These are phyloP conservation scores for Drosophila fulvimacula DNA, from an alignment of 2,888 invertebrate genomes.

Conservation along the genomic window DNA sequence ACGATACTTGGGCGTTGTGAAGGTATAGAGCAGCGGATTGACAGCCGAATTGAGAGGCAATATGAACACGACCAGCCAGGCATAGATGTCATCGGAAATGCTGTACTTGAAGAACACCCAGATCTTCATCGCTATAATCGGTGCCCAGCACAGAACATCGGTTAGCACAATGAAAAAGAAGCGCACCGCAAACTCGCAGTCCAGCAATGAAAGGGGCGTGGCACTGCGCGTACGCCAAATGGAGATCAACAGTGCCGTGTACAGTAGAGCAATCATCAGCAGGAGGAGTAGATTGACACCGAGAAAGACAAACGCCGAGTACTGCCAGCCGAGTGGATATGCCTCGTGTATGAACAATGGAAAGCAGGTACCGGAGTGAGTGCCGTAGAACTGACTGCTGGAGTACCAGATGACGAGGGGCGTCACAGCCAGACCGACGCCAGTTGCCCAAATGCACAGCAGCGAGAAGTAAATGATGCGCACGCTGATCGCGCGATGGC, in stretches of 20 bases:
- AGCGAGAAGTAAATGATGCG: conserved; percentile 86
- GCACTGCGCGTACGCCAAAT: conserved; percentile 88
- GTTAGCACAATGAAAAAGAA: conserved; percentile 90
- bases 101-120: conserved; percentile 86
- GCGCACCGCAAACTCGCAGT: conserved; percentile 88
- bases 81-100: conserved; percentile 87
- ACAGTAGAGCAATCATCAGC: conserved; percentile 87
- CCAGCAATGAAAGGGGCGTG: conserved; percentile 87
- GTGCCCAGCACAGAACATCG: conserved; percentile 90
- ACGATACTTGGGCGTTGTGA: conserved; percentile 88
- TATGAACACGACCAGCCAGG: conserved; percentile 89
- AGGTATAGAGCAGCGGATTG: conserved; percentile 89
- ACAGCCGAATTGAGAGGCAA: conserved; percentile 89
- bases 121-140: conserved; percentile 88
- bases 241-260: conserved; percentile 88
- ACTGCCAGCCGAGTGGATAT: conserved; percentile 89
- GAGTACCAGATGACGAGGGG: conserved; percentile 88
- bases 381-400: conserved; percentile 88
- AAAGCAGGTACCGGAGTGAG: conserved; percentile 88
- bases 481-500: conserved; percentile 86
- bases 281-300: conserved; percentile 88
- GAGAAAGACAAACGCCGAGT: conserved; percentile 89
- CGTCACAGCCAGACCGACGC: conserved; percentile 87
- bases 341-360: conserved; percentile 90
- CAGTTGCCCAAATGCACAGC: conserved; percentile 87